Conservation (phyloP, 2,888 invertebrate genomes). For the Clunio marinus region DNA sequence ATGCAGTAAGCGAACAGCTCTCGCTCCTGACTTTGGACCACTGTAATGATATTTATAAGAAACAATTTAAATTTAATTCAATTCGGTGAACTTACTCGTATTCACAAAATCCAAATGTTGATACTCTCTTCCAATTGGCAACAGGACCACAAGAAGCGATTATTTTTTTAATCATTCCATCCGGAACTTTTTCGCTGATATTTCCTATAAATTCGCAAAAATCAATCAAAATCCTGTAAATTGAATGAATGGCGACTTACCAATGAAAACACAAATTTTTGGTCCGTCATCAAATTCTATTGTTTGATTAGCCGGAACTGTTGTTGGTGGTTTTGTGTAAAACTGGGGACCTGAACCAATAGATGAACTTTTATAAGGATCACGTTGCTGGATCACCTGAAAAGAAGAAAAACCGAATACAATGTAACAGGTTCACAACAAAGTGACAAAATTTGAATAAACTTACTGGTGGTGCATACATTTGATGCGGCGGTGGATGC, state of each 20-base stretch:
- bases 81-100: conserved; percentile 62
- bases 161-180: conserved; percentile 89
- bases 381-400: conserved; percentile 23
- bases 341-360: conserved; percentile 31
- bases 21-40: conserved; percentile 89
- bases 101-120: conserved; percentile 97
- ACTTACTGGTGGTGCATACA: conserved; percentile 39
- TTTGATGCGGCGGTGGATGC: conserved; percentile 47
- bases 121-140: conserved; percentile 94
- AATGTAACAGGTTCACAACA: not conserved
- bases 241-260: conserved; percentile 51
- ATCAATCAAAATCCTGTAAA: not conserved
- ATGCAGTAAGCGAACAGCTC: conserved; percentile 89
- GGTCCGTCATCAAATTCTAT: conserved; percentile 60
- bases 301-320: conserved; percentile 40
- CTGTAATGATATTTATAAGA: too few species aligned
- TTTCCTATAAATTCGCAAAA: conserved; percentile 58
- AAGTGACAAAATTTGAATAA: not conserved
- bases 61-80: too few species aligned
- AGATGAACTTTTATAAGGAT: conserved; percentile 19
- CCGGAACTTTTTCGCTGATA: conserved; percentile 91
- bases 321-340: conserved; percentile 35
- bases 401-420: not conserved
- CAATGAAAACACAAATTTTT: conserved; percentile 95
- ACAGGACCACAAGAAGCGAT: conserved; percentile 91